Percentiles rank a stretch among this genome's conserved stretches.
phyloP scores from a whole-genome alignment of 2,113 vertebrate genomes.

The Toxostoma redivivum region DNA sequence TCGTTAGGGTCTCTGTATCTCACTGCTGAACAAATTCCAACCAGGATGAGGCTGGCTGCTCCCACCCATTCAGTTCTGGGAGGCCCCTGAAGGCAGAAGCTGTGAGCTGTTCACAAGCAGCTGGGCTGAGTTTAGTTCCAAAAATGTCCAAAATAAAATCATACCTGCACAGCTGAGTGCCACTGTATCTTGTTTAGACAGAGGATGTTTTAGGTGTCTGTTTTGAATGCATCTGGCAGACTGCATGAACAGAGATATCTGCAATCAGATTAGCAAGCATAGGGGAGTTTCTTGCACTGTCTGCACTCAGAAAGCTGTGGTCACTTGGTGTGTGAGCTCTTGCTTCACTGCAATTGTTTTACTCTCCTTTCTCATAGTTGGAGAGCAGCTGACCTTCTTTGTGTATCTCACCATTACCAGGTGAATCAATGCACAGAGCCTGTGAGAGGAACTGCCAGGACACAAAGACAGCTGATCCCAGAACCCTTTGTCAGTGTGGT shows the following conservation, averaged over 20 bases:
- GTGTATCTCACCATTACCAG: neutral
- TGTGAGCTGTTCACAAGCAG: neutral
- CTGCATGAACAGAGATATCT: neutral
- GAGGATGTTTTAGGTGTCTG: neutral
- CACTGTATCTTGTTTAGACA: neutral
- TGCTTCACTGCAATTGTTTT: neutral
- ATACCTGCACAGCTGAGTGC: neutral
- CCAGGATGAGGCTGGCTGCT: neutral
- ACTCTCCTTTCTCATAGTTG: neutral
- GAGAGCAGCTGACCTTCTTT: slow-evolving; percentile 35
- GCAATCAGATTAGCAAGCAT: neutral
- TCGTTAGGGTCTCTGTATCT: neutral
- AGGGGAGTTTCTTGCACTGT: neutral
- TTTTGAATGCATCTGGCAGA: neutral
- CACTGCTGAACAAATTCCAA: neutral
- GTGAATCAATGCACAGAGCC: neutral
- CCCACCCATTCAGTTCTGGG: neutral
- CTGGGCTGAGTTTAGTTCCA: neutral
- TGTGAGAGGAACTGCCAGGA: neutral
- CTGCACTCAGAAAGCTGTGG: neutral
- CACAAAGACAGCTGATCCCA: neutral
- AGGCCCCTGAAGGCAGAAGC: neutral
- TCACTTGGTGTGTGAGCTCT: neutral
- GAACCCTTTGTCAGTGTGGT: neutral
- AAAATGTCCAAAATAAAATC: neutral